Conservation (phyloP, 1,140 invertebrate genomes). For the Pseudachorutes palmiensis region DNA sequence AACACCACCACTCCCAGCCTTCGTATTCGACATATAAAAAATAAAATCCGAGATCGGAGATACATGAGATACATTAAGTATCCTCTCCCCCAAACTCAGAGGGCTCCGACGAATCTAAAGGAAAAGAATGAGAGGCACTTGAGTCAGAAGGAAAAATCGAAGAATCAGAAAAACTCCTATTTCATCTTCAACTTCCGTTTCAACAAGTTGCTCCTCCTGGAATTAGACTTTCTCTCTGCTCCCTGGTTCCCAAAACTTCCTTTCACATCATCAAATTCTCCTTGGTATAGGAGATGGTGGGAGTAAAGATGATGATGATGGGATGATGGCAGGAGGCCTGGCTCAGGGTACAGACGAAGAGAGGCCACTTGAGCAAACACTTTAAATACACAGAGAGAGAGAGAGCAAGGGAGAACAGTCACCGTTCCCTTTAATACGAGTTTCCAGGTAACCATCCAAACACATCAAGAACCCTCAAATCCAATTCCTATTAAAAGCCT, state of each 20-base stretch:
- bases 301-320: background rate
- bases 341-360: too few relatives aligned
- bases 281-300: background rate
- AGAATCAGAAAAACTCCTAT: background rate
- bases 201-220: background rate
- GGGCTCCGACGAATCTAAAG: too few relatives aligned
- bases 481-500: conserved; percentile 3
- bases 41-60: background rate
- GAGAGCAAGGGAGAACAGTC: background rate
- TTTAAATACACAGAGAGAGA: background rate
- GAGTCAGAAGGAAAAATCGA: background rate
- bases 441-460: conserved; percentile 5
- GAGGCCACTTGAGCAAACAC: conserved; percentile 4
- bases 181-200: background rate
- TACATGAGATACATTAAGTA: background rate
- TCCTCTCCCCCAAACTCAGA: too few relatives aligned
- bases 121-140: too few relatives aligned
- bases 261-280: background rate
- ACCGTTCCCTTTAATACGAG: background rate
- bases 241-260: background rate
- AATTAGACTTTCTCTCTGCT: background rate
- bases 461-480: conserved; percentile 2
- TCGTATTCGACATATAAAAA: background rate
- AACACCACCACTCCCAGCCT: background rate
- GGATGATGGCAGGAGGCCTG: background rate